phyloP scores from a whole-genome alignment of 2,113 vertebrate genomes.

The Oriolus oriolus region DNA sequence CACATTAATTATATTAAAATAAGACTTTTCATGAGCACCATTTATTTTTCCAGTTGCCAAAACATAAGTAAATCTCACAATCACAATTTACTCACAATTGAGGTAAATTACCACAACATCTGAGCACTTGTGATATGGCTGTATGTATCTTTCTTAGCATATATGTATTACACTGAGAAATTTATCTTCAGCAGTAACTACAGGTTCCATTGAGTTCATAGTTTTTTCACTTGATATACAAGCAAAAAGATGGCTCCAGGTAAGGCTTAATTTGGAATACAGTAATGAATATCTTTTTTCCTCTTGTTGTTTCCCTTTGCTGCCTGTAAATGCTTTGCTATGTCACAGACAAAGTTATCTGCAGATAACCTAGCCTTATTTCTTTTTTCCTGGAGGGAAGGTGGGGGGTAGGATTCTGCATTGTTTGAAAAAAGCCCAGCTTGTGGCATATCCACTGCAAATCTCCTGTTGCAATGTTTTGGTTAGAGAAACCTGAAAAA shows the following conservation, averaged over 20 bases:
- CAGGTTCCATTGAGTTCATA: not conserved
- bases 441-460: not conserved
- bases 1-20: not conserved
- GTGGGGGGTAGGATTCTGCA: rapidly evolving
- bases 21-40: not conserved
- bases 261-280: not conserved
- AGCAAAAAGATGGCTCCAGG: not conserved
- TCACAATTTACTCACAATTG: not conserved
- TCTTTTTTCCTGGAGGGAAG: not conserved
- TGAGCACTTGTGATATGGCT: not conserved
- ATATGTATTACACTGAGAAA: not conserved
- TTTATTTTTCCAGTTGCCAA: not conserved
- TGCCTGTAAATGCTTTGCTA: not conserved
- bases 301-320: not conserved
- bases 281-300: not conserved
- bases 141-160: not conserved
- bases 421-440: not conserved
- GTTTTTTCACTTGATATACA: not conserved
- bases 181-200: not conserved
- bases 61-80: not conserved
- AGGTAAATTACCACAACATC: not conserved
- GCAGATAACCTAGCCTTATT: not conserved
- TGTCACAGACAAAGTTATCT: not conserved
- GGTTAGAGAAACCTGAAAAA: not conserved
- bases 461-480: not conserved